Evolutionary conservation across 2,888 invertebrate genomes (phyloP), one percentile per base, ranked within the genome.

Genomic region (Leptinotarsa juncta): DNA sequence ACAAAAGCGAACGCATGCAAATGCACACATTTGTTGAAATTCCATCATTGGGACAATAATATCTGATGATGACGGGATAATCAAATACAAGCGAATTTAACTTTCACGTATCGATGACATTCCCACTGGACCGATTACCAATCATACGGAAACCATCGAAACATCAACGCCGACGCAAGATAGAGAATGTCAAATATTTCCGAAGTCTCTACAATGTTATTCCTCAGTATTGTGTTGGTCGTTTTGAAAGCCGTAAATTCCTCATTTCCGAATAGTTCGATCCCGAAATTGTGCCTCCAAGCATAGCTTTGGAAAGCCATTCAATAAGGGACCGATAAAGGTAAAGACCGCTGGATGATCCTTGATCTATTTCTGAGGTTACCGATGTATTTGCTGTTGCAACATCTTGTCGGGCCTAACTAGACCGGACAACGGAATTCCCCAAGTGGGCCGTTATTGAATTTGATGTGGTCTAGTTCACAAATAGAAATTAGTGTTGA

Each of bases 321-420:
- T 51, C 5, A 50, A 60, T 69, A 42, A 69, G 68, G 70, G 75
- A 62, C 62, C 62, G 67, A 51, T 49, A 60, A 42, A 67, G 67
- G n/a, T 62, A n/a, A 70, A 67, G 67, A 68, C 75, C 72, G 69
- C 72, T 68, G 70, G 75, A 72, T 72, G 69, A 75, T 70, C 72
- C 72, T 72, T 72, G 70, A 75, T 75, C 69, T 70, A 72, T 75
- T 57, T 55, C 60, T 50, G 75, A 65, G 71, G 71, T 72, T 67
- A 53, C 67, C 16, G 55, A 65, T 51, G 69, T 69, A 69, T 62
- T 60, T 67, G 67, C 70, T 70, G 70, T 74, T 74, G 32, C 67
- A 20, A 57, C 18, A 20, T 32, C 62, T 62, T 62, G 42, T 42
- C 42, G 42, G n/a, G 32, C n/a, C 62, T 42, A 62, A 62, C 42